phyloP scores from a whole-genome alignment of 2,888 invertebrate genomes.

The Apotomis capreana region DNA sequence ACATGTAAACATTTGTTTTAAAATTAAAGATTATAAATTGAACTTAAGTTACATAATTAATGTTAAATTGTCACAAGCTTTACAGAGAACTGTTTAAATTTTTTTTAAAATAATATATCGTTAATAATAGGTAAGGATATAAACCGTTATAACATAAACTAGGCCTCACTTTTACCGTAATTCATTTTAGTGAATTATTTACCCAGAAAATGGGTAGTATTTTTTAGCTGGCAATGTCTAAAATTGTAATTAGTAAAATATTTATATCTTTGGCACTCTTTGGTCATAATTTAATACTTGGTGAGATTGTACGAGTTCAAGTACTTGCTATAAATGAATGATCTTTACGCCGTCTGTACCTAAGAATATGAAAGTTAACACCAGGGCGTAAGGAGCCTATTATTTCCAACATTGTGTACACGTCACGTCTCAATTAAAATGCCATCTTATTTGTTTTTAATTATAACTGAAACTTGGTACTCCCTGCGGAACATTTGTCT shows the following conservation, averaged over 20 bases:
- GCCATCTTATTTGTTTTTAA: slow-evolving; percentile 5
- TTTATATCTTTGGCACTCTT: background rate
- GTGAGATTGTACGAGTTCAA: no score
- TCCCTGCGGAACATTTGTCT: background rate
- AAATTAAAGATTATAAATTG: no score
- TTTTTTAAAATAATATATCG: no score
- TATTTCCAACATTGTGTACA: background rate
- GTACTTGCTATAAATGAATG: no score
- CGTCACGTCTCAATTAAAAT: background rate
- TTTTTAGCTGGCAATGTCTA: slow-evolving; percentile 6
- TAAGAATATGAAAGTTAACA: background rate
- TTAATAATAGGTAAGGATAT: no score
- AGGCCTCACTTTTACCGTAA: no score
- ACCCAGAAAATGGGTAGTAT: background rate
- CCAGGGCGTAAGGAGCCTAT: background rate
- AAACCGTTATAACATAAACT: no score
- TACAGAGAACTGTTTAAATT: no score
- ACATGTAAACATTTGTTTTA: background rate
- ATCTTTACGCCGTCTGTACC: no score
- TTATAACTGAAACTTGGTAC: background rate
- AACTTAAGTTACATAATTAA: no score
- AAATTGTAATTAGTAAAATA: background rate
- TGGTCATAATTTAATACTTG: no score
- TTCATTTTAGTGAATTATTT: background rate
- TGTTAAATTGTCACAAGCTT: no score